phyloP scores from a whole-genome alignment of 2,113 vertebrate genomes.

The Cyphomyrus discorhynchus region DNA sequence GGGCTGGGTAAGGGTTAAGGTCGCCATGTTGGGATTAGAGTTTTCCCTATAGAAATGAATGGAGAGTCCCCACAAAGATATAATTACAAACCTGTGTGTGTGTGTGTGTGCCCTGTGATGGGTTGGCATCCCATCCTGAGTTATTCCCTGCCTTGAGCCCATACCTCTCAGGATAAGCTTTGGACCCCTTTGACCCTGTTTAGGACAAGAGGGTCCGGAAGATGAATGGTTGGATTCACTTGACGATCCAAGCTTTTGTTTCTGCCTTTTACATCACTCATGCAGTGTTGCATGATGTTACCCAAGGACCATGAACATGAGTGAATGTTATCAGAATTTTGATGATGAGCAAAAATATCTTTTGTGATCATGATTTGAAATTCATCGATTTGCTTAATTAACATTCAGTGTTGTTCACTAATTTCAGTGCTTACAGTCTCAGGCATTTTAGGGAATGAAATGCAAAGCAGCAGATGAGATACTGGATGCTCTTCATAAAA shows the following conservation, averaged over 20 bases:
- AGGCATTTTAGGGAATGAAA: neutral
- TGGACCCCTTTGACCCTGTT: neutral
- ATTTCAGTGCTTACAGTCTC: neutral
- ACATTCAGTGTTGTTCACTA: neutral
- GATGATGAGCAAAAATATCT: neutral
- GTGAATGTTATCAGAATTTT: neutral
- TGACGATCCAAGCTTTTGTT: neutral
- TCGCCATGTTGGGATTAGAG: no score
- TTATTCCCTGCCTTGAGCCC: neutral
- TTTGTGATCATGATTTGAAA: neutral
- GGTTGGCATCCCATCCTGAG: neutral
- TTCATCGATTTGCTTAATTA: constrained; percentile 4
- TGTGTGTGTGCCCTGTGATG: neutral
- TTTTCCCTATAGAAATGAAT: no score
- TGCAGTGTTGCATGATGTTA: neutral
- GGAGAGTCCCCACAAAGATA: no score
- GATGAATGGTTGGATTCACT: neutral
- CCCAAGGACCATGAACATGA: neutral
- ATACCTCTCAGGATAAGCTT: neutral
- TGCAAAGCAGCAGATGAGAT: neutral
- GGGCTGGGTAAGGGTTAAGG: no score
- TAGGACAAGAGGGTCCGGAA: neutral
- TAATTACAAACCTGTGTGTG: no score
- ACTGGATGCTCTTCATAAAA: neutral
- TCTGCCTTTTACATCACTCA: neutral